These are phyloP conservation scores for Bujurquina vittata DNA, from an alignment of 2,113 vertebrate species.

Conservation along the genomic window DNA sequence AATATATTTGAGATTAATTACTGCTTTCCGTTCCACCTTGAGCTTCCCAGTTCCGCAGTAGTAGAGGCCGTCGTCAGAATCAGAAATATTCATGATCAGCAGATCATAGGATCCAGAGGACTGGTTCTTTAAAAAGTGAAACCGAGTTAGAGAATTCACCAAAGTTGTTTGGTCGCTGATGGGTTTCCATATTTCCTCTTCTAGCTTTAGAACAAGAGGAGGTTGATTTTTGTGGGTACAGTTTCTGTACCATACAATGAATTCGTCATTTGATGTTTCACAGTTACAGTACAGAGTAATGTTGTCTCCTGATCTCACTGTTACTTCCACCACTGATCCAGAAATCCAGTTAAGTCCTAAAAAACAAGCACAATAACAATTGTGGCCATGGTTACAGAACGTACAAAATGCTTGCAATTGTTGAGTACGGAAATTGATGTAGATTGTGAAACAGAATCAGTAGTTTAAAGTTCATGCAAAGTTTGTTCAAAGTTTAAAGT, in stretches of 20 bases:
- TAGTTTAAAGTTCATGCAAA: not conserved
- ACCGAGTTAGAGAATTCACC: not conserved
- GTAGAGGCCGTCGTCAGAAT: conserved; percentile 21
- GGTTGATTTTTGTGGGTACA: not conserved
- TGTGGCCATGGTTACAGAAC: not conserved
- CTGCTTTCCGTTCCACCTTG: fast-evolving
- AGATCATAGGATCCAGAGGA: conserved; percentile 5
- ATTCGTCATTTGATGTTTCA: not conserved
- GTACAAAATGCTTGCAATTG: not conserved
- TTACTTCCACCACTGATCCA: conserved; percentile 10
- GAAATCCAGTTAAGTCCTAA: conserved; percentile 2
- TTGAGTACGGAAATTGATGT: not conserved
- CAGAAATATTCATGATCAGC: not conserved
- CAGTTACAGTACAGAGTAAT: conserved; percentile 57
- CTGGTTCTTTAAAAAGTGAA: not conserved
- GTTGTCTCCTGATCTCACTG: conserved; percentile 42
- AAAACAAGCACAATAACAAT: not conserved
- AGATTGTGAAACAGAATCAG: fast-evolving
- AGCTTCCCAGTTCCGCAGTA: not conserved
- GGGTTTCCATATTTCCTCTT: not conserved
- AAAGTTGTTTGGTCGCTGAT: not conserved
- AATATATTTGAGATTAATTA: fast-evolving
- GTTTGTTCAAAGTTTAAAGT: not conserved
- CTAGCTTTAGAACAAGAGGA: not conserved
- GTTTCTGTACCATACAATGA: not conserved